Percentiles rank a stretch among this genome's conserved stretches.
Evolutionary conservation across 2,888 invertebrate genomes (phyloP).

Genomic region (Trachelus stipa): DNA sequence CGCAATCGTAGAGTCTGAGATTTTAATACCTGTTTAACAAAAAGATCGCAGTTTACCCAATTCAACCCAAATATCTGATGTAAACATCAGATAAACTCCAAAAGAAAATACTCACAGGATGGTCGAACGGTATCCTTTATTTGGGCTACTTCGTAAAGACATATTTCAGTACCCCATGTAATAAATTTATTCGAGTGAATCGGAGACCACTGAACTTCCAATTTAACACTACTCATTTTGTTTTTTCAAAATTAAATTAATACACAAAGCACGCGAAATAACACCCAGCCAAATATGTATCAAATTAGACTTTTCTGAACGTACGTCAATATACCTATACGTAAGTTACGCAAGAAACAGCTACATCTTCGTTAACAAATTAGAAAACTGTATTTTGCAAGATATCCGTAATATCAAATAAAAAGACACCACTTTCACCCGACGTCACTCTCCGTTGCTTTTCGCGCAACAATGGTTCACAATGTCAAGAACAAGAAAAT

Average conservation of each 20-base stretch:
- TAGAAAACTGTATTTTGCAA: neutral
- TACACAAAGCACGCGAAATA: neutral
- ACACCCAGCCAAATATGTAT: neutral
- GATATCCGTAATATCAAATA: neutral
- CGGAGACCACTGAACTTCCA: slow-evolving; percentile 91
- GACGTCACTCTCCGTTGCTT: neutral
- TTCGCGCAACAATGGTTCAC: neutral
- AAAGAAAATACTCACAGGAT: slow-evolving; percentile 55
- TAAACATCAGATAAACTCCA: slow-evolving; percentile 25
- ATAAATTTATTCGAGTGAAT: slow-evolving; percentile 83
- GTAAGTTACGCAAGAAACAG: neutral
- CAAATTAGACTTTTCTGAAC: neutral
- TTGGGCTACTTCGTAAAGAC: slow-evolving; percentile 82
- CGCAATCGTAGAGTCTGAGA: slow-evolving; percentile 78
- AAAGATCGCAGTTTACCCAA: neutral
- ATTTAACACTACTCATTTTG: slow-evolving; percentile 72
- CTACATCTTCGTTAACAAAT: neutral
- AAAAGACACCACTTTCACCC: neutral
- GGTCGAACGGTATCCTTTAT: slow-evolving; percentile 71
- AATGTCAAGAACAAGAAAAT: neutral
- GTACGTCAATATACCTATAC: neutral
- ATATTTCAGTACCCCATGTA: slow-evolving; percentile 91
- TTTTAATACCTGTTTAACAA: slow-evolving; percentile 71
- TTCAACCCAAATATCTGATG: too few relatives aligned
- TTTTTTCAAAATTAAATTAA: neutral